Conservation (phyloP, 1,140 invertebrate genomes). For the Steinernema feltiae region DNA sequence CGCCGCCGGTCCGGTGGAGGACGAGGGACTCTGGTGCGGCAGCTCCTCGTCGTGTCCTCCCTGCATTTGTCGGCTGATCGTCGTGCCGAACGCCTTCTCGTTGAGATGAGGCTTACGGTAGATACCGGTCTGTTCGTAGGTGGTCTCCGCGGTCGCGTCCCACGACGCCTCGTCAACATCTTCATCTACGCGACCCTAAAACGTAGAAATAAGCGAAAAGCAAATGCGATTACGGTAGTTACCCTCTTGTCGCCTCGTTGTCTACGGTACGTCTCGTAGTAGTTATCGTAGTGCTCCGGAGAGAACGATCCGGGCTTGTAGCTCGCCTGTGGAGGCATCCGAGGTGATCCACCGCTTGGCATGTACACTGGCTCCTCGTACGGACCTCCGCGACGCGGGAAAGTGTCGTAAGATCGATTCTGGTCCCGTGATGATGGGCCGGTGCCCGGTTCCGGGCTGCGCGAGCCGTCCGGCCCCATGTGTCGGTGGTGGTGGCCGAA, state of each 20-base stretch:
- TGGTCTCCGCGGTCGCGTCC: conserved; percentile 6
- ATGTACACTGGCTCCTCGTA: conserved; percentile 57
- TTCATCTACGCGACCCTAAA: neutral
- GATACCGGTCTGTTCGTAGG: conserved; percentile 39
- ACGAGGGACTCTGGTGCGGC: neutral
- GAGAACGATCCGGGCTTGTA: conserved; percentile 51
- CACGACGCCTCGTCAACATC: neutral
- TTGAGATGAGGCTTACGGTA: conserved; percentile 51
- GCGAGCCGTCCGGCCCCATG: conserved; percentile 15
- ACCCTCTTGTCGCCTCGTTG: conserved; percentile 30
- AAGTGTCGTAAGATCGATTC: conserved; percentile 55
- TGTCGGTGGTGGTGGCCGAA: conserved; percentile 38
- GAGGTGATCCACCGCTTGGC: conserved; percentile 26
- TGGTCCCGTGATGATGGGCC: conserved; percentile 53
- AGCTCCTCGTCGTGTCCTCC: neutral
- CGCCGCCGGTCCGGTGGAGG: neutral
- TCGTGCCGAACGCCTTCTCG: conserved; percentile 42
- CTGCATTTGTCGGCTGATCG: neutral
- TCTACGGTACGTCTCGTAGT: conserved; percentile 48
- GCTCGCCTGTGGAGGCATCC: conserved; percentile 40
- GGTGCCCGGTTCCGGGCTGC: conserved; percentile 16
- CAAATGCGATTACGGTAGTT: neutral
- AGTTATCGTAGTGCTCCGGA: conserved; percentile 51
- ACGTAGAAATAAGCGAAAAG: conserved; percentile 52
- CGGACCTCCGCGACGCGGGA: conserved; percentile 38